phyloP scores from a whole-genome alignment of 2,113 vertebrate species.

The Coregonus clupeaformis region DNA sequence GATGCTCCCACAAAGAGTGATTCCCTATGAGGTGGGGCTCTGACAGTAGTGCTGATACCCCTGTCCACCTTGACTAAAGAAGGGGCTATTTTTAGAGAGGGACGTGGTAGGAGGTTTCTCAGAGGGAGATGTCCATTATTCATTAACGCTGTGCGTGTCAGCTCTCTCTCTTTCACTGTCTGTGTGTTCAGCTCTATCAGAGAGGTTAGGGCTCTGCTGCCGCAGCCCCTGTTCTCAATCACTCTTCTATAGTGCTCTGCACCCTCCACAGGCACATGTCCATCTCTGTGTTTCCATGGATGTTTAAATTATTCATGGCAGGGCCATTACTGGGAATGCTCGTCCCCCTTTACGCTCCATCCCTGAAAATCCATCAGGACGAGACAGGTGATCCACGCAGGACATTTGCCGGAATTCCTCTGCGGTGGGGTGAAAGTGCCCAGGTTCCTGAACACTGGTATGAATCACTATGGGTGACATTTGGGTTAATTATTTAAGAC shows the following conservation, averaged over 20 bases:
- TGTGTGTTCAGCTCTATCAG: constrained; percentile 2
- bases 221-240: constrained; percentile 43
- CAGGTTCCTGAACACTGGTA: constrained; percentile 29
- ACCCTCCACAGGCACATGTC: constrained; percentile 35
- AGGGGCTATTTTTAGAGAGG: constrained; percentile 59
- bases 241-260: constrained; percentile 44
- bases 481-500: constrained; percentile 61
- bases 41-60: constrained; percentile 36
- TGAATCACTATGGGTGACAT: constrained; percentile 44
- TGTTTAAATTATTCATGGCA: constrained; percentile 68
- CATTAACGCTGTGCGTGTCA: constrained; percentile 47
- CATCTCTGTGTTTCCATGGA: constrained; percentile 50
- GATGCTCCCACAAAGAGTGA: constrained; percentile 16
- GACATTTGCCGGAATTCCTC: constrained; percentile 34
- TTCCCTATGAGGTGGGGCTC: constrained; percentile 4
- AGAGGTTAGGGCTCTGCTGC: not conserved
- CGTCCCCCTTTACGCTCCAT: constrained; percentile 21
- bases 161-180: constrained; percentile 8
- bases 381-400: constrained; percentile 47
- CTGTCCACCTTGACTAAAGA: constrained; percentile 29
- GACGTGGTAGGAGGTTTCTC: constrained; percentile 32
- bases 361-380: constrained; percentile 48
- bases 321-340: constrained; percentile 52
- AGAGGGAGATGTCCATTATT: constrained; percentile 63
- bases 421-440: constrained; percentile 21